Evolutionary conservation across 2,113 vertebrate species (phyloP), one percentile per base, ranked within the genome.

Genomic region (Poeciliopsis occidentalis): DNA sequence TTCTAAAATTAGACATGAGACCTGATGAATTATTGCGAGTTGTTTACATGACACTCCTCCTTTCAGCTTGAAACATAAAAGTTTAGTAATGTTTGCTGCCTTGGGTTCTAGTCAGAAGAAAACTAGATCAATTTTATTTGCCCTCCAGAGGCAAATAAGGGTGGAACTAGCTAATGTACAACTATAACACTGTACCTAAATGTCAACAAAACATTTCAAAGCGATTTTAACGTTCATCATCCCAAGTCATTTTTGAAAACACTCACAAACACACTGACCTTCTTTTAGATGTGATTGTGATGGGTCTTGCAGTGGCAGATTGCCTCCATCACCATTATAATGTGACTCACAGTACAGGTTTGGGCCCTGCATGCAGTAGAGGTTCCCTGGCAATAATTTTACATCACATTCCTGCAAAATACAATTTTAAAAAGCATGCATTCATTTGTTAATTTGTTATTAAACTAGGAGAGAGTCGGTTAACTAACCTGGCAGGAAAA

Each of bases 401-500:
- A 90, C 76, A 17, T 92, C 86, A 83, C 92, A 94, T 86, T 90
- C 90, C 93, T 93, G 82, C 13, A 79, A 77, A 71, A 84, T 60
- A 78, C 17, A 17, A 12, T 8, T 11, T 13, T 3, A 7, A 4
- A 60, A 31, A 15, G 4, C 30, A 12, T 57, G 2, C 11, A 15
- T 34, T 39, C 24, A 44, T 51, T 61, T 22, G 15, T 6, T 2
- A 1, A 29, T 60, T n/a, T 30, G n/a, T 11, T 19, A 39, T 12
- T 19, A 12, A 41, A 26, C 3, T 5, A 10, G 34, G 1, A 44
- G 0, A 8, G 0, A 71, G 27, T 22, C 2, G 27, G 26, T 12
- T 24, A 8, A 27, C 73, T 61, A 1, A 93, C 93, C 89, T 91
- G 91, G 64, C 94, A 94, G 82, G 85, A 92, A 87, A 94, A 94